Evolutionary conservation across 2,888 invertebrate genomes (phyloP), one percentile per base, ranked within the genome.

Genomic region (Aphelenchoides bicaudatus): DNA sequence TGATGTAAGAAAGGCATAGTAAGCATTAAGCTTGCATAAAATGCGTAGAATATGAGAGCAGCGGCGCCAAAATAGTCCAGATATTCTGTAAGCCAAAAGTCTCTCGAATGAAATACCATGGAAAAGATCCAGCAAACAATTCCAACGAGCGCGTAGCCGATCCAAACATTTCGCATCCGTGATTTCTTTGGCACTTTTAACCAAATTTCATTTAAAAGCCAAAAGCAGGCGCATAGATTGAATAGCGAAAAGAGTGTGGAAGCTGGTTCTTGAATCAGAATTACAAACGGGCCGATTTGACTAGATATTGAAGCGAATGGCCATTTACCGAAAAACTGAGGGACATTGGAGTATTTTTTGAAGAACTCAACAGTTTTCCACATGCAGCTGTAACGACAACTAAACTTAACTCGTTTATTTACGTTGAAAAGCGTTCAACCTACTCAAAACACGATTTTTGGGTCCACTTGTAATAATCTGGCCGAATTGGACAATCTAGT

Each of bases 321-420:
- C 74, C 74, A 74, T 68, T 74, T 74, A 28, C 74, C 74, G 47
- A 66, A 71, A 43, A 74, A 74, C 39, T 74, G 72, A 21, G 73
- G 72, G 10, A 65, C 53, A 4, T 28, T 39, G 29, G 60, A 63
- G 39, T 55, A 53, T 25, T 56, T 23, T 50, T 43, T 49, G 39
- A 61, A 52, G 37, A 72, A 75, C 13, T 48, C 16, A 13, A 71
- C 65, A 0, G 74, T 70, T 34, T 59, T 39, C 70, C 72, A 73
- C 59, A 74, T 69, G 47, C 74, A 74, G 3, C 64, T 58, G 27
- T 75, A 66, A 16, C 71, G 64, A 56, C 74, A 74, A 56, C 69
- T 68, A 51, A 8, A 43, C 10, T 34, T 13, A 34, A 49, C 8
- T 8, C 53, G n/a, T 8, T 31, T 49, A 49, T 16, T 49, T 47